Percentiles rank a stretch among this genome's conserved stretches.
These are phyloP conservation scores for Etheostoma cragini DNA, from an alignment of 2,113 vertebrate genomes.

Conservation along the genomic window DNA sequence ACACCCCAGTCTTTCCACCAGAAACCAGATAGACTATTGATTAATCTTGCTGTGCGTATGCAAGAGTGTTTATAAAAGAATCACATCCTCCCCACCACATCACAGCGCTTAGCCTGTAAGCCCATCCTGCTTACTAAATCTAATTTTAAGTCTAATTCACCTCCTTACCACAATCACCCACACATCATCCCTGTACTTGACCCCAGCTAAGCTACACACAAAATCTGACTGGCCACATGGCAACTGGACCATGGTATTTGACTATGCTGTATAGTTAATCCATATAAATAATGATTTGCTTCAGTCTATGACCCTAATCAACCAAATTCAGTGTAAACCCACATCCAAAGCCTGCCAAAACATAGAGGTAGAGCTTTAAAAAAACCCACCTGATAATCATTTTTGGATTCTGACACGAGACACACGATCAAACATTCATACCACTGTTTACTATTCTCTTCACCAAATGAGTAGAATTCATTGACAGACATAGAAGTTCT, in stretches of 20 bases:
- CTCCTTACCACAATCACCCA: constrained; percentile 74
- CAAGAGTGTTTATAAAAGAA: constrained; percentile 51
- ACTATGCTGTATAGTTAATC: constrained; percentile 60
- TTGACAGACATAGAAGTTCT: constrained; percentile 21
- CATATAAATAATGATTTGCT: constrained; percentile 58
- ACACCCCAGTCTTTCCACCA: not conserved
- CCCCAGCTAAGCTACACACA: constrained; percentile 41
- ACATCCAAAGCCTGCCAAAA: constrained; percentile 24
- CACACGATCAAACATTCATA: constrained; percentile 5
- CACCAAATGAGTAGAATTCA: constrained; percentile 26
- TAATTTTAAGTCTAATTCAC: constrained; percentile 77
- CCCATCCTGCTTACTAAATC: constrained; percentile 77
- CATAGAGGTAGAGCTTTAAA: constrained; percentile 10
- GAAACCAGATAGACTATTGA: constrained; percentile 24
- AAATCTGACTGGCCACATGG: constrained; percentile 55
- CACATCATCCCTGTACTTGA: constrained; percentile 66
- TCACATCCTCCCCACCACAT: constrained; percentile 32
- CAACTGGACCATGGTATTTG: constrained; percentile 35
- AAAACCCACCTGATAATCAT: constrained; percentile 3
- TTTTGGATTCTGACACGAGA: not conserved
- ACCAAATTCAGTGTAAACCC: constrained; percentile 27
- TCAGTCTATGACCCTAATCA: constrained; percentile 46
- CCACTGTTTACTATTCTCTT: constrained; percentile 21
- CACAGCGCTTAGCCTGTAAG: constrained; percentile 67
- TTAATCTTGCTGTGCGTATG: constrained; percentile 29